Conservation (phyloP, 2,797 vertebrate species). For the Denticeps clupeoides region DNA sequence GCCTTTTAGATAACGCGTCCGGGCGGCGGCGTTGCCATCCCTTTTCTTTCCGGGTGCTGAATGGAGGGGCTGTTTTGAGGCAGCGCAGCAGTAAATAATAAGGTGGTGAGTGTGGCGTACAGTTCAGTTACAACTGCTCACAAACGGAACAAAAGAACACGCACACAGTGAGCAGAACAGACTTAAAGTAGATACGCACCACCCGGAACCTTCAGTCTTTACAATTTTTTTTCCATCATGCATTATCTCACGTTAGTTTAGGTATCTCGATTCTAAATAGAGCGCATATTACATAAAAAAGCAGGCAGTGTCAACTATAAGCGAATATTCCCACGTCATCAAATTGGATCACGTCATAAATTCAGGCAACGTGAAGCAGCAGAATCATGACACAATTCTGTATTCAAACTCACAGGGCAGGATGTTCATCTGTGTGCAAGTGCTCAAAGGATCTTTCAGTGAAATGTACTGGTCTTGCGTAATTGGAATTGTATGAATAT, state of each 20-base stretch:
- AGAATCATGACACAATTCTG: slow-evolving; percentile 45
- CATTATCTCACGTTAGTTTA: too few relatives aligned
- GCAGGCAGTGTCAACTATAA: not conserved
- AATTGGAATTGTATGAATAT: too few relatives aligned
- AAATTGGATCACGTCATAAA: slow-evolving; percentile 40
- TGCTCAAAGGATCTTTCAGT: too few relatives aligned
- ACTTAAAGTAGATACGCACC: too few relatives aligned
- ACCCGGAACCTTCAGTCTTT: too few relatives aligned
- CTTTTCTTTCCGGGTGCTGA: slow-evolving; percentile 18
- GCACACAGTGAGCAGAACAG: too few relatives aligned
- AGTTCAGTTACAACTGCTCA: slow-evolving; percentile 51
- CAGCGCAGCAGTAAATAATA: slow-evolving; percentile 61
- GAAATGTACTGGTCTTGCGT: too few relatives aligned
- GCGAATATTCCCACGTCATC: not conserved
- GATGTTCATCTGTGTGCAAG: slow-evolving; percentile 63
- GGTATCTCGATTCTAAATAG: not conserved
- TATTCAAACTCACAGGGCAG: slow-evolving; percentile 53
- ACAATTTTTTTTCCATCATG: too few relatives aligned
- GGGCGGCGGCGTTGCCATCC: slow-evolving; percentile 46
- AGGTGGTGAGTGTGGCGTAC: slow-evolving; percentile 52
- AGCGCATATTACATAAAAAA: not conserved
- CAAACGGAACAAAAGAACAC: too few relatives aligned
- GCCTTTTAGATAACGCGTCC: slow-evolving; percentile 78
- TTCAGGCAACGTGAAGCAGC: slow-evolving; percentile 33
- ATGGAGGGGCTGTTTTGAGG: slow-evolving; percentile 27